Evolutionary conservation across 2,888 invertebrate genomes (phyloP), one percentile per base, ranked within the genome.

Genomic region (Lymantria dispar): DNA sequence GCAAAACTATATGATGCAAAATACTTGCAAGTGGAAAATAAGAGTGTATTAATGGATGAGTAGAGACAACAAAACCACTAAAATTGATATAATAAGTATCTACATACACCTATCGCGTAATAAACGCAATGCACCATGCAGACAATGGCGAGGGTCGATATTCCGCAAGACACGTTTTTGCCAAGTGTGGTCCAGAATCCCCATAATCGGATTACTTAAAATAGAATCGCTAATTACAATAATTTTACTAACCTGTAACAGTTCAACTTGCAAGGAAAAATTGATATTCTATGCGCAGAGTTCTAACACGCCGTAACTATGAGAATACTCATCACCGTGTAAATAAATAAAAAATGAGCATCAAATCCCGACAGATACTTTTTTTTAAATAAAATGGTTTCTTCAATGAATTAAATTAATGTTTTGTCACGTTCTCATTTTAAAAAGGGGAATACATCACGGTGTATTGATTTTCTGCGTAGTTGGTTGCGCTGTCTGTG

Each of bases 341-440:
- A 90, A 89, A 88, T 90, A 91, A 90, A 89, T 89, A 91, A 91
- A 87, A 91, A 91, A 87, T 86, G 90, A 90, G 86, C 90, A 91
- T 91, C 91, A 84, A 90, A 72, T 80, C 85, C 80, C 84, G 84
- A 85, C 77, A 83, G 83, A 78, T 83, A 78, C 80, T 83, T 85
- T 75, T 85, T 86, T 33, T 86, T 78, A 84, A 88, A 83, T 81
- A 82, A 85, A 86, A 83, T 83, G 74, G 83, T 85, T 85, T 84
- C 80, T 85, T 85, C 85, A 80, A 82, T 82, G 83, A 84, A 85
- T 80, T 80, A 80, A 78, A 85, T 75, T 80, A 85, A 85, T 84
- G 82, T 87, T 88, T 89, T 87, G 87, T 89, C 87, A 89, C 82
- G 84, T 90, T 90, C 90, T 90, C 90, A 90, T 91, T 91, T 90